Percentiles rank a stretch among this genome's conserved stretches.
These are phyloP conservation scores for Desmodus rotundus DNA, from an alignment of 2,113 vertebrate genomes.

Conservation along the genomic window DNA sequence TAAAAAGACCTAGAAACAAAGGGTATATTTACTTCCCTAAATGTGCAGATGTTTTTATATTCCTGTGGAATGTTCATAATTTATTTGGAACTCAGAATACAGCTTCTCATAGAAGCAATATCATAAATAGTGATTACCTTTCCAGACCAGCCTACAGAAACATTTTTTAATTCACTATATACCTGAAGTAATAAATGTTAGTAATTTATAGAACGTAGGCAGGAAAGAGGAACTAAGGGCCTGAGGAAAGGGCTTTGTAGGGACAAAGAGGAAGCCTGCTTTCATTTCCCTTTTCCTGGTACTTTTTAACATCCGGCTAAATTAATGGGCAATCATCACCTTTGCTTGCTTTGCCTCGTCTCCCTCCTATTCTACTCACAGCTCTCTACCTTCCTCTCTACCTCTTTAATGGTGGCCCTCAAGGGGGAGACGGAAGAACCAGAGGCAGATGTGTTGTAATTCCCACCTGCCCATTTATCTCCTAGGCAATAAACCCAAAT, in stretches of 20 bases:
- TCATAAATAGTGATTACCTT: conserved; percentile 12
- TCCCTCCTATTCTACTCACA: neutral
- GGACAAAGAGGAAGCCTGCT: neutral
- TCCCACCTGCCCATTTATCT: neutral
- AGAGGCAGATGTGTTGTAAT: neutral
- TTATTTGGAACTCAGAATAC: conserved; percentile 2
- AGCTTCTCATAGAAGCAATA: conserved; percentile 39
- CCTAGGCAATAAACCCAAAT: neutral
- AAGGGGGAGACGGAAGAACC: neutral
- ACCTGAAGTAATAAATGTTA: conserved; percentile 7
- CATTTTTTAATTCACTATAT: neutral
- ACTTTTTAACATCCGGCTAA: neutral
- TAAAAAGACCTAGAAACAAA: conserved; percentile 35
- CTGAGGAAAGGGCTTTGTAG: neutral
- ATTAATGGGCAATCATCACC: neutral
- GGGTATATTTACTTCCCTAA: conserved; percentile 13
- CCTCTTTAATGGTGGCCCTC: neutral
- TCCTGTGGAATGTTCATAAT: conserved; percentile 18
- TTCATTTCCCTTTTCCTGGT: neutral
- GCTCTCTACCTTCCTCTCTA: neutral
- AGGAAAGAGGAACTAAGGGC: neutral
- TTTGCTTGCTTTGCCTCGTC: no score
- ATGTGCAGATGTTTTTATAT: neutral
- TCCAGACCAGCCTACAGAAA: conserved; percentile 28
- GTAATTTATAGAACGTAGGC: neutral